phyloP scores from a whole-genome alignment of 1,140 invertebrate species.

The Euschistus heros region DNA sequence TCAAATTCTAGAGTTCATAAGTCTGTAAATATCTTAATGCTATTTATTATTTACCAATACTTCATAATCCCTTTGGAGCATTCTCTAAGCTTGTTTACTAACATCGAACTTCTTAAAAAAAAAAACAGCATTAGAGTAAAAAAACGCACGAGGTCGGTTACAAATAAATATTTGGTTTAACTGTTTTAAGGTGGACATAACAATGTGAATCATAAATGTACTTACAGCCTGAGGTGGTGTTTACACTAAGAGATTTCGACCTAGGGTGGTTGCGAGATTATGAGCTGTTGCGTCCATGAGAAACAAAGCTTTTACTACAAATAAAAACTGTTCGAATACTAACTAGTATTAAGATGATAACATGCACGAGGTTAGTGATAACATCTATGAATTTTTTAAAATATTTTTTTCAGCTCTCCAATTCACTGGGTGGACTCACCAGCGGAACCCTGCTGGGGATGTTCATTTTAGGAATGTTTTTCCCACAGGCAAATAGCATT shows the following conservation, averaged over 20 bases:
- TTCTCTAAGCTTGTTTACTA: no score
- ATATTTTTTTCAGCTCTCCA: constrained; percentile 42
- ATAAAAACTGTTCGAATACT: background rate
- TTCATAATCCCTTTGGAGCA: no score
- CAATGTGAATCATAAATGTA: no score
- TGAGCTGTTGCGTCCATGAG: no score
- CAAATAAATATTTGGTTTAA: background rate
- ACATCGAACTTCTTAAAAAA: no score
- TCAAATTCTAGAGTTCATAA: no score
- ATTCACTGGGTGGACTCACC: constrained; percentile 50
- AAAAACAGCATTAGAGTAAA: background rate
- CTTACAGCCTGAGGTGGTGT: no score
- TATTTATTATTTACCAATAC: no score
- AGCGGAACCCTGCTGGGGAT: constrained; percentile 30
- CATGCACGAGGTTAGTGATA: background rate
- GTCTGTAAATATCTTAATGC: no score
- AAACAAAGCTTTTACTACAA: background rate
- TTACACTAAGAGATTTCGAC: no score
- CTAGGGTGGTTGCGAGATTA: no score
- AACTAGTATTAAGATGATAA: background rate
- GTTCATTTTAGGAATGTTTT: constrained; percentile 25
- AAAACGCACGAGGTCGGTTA: background rate
- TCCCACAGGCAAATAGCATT: constrained; percentile 21
- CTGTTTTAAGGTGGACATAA: background rate
- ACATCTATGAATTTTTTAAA: background rate